A percentile compares a stretch with the other conserved stretches of the same genome.
These are phyloP conservation scores for Corythornis leucogaster DNA, from an alignment of 2,797 vertebrate species.

Conservation along the genomic window DNA sequence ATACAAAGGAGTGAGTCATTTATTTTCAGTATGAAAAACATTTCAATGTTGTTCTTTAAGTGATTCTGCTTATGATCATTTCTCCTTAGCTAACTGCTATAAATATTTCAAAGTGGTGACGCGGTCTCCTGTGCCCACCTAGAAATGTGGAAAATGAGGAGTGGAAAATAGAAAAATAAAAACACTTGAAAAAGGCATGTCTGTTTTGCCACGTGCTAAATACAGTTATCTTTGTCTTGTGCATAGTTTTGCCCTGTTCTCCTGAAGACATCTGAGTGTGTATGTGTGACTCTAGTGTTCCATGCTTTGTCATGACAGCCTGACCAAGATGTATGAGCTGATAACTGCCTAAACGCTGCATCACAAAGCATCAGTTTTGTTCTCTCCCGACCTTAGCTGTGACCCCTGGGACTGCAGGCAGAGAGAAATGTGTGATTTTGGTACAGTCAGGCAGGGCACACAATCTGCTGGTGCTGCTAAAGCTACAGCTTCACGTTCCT, in stretches of 20 bases:
- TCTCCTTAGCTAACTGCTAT: constrained; percentile 57
- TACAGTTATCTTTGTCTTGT: neutral
- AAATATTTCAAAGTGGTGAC: constrained; percentile 46
- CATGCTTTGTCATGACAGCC: constrained; percentile 58
- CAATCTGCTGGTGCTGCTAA: constrained; percentile 45
- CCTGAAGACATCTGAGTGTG: neutral
- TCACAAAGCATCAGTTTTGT: constrained; percentile 74
- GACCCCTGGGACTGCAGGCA: constrained; percentile 69
- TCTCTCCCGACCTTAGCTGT: constrained; percentile 65
- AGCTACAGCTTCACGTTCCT: constrained; percentile 51
- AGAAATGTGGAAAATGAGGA: constrained; percentile 6
- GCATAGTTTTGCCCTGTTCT: neutral
- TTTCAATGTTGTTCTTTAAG: constrained; percentile 64
- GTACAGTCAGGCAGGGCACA: constrained; percentile 46
- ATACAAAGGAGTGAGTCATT: constrained; percentile 69
- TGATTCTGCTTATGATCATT: constrained; percentile 61
- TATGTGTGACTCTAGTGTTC: constrained; percentile 36
- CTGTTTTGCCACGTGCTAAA: constrained; percentile 7
- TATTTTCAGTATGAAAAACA: constrained; percentile 67
- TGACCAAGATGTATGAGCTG: constrained; percentile 77
- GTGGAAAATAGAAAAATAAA: constrained; percentile 17
- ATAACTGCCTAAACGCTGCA: constrained; percentile 72
- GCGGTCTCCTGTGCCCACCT: constrained; percentile 7
- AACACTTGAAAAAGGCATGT: constrained; percentile 6
- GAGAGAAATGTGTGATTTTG: constrained; percentile 67